Conservation (phyloP, 2,888 invertebrate genomes). For the Acrocyrtus sp. region DNA sequence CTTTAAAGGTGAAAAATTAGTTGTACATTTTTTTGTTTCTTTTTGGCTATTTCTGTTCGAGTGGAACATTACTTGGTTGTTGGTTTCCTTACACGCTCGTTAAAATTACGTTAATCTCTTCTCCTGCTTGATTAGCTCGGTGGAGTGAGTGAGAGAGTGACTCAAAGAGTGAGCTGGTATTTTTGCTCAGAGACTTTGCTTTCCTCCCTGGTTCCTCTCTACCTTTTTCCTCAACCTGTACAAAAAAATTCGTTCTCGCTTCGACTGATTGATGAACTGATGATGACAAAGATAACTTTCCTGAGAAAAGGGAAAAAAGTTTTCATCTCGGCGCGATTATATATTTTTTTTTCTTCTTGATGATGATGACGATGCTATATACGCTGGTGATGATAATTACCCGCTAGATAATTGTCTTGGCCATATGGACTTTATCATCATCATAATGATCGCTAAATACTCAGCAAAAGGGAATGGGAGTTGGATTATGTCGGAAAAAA, state of each 20-base stretch:
- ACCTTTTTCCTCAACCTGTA: background rate
- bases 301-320: slow-evolving; percentile 3
- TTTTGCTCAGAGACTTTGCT: too few relatives aligned
- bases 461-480: too few relatives aligned
- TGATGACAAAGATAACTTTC: background rate
- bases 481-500: too few relatives aligned
- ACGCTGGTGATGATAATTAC: slow-evolving; percentile 2
- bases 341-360: background rate
- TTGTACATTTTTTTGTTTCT: background rate
- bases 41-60: background rate
- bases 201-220: too few relatives aligned
- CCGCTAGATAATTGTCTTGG: background rate
- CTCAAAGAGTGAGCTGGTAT: too few relatives aligned
- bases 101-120: slow-evolving; percentile 34
- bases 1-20: background rate
- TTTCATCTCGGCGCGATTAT: background rate
- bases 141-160: too few relatives aligned
- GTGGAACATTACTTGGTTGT: background rate
- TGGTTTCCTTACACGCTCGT: background rate
- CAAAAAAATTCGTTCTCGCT: background rate
- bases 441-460: background rate
- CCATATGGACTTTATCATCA: background rate
- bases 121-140: background rate
- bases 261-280: slow-evolving; percentile 19
- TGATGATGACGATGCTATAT: background rate